Evolutionary conservation across 2,113 vertebrate genomes (phyloP).

Genomic region (Peromyscus californicus): DNA sequence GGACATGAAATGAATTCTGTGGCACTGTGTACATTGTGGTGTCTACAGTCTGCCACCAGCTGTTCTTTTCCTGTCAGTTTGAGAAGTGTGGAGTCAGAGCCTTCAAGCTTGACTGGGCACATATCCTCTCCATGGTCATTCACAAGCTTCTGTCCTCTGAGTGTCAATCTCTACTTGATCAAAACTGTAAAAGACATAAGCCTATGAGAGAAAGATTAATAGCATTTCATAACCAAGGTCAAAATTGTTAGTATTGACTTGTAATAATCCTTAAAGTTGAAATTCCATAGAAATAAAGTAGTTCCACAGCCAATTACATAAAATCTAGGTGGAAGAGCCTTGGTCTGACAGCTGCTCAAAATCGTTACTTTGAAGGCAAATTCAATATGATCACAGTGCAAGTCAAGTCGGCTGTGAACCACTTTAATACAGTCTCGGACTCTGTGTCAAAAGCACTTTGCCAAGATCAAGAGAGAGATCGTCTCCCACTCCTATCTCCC

Average conservation of each 20-base stretch:
- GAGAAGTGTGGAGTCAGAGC: background rate
- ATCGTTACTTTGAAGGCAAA: background rate
- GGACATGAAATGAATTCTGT: background rate
- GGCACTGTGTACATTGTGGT: background rate
- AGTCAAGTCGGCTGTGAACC: slow-evolving; percentile 18
- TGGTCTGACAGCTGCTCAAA: slow-evolving; percentile 45
- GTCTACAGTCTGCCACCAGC: background rate
- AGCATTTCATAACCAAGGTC: slow-evolving; percentile 13
- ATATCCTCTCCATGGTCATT: background rate
- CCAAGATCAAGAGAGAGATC: slow-evolving; percentile 35
- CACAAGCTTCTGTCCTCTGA: background rate
- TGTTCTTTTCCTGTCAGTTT: background rate
- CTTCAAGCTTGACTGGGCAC: background rate
- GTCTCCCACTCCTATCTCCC: background rate
- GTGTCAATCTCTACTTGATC: background rate
- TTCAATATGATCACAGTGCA: background rate
- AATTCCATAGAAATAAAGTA: slow-evolving; percentile 42
- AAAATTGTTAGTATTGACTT: slow-evolving; percentile 37
- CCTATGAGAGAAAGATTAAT: background rate
- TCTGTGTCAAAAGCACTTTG: slow-evolving; percentile 49
- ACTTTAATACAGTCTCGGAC: slow-evolving; percentile 36
- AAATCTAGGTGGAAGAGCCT: background rate
- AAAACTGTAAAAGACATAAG: slow-evolving; percentile 8
- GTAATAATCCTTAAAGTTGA: slow-evolving; percentile 12
- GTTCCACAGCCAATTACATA: slow-evolving; percentile 7